These are phyloP conservation scores for Rhabdomys dilectus DNA, from an alignment of 2,113 vertebrate species.

Conservation along the genomic window DNA sequence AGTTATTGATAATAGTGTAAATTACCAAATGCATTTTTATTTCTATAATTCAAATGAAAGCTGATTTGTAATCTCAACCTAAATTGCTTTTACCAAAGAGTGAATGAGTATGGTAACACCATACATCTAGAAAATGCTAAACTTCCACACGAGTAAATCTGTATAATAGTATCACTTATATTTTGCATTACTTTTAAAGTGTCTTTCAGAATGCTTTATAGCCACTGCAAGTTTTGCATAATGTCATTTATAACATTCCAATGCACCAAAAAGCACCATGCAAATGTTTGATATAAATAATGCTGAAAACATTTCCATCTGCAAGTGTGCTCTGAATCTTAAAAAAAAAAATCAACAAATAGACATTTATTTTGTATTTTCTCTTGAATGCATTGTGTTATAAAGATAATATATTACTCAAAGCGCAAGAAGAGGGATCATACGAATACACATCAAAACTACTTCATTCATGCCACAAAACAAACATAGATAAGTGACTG, in stretches of 20 bases:
- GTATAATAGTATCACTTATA: background rate
- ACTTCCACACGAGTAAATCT: constrained; percentile 50
- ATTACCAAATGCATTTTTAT: constrained; percentile 53
- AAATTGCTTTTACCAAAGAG: constrained; percentile 57
- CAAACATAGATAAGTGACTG: constrained; percentile 1
- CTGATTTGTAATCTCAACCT: constrained; percentile 44
- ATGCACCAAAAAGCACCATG: background rate
- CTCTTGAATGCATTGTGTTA: background rate
- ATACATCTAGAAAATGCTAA: background rate
- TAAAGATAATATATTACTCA: constrained; percentile 15
- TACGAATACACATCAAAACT: background rate
- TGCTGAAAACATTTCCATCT: constrained; percentile 57
- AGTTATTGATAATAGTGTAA: constrained; percentile 50
- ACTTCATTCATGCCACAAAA: background rate
- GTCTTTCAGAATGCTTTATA: constrained; percentile 48
- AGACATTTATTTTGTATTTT: constrained; percentile 24
- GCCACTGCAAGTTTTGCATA: background rate
- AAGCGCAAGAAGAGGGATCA: background rate
- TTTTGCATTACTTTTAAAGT: constrained; percentile 29
- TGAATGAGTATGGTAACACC: constrained; percentile 44
- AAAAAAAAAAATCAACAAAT: background rate
- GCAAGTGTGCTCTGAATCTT: background rate
- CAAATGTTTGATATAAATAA: constrained; percentile 63
- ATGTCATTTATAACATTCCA: constrained; percentile 33
- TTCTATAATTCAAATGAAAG: background rate